phyloP scores from a whole-genome alignment of 1,140 invertebrate species.

The Diachasmimorpha longicaudata region DNA sequence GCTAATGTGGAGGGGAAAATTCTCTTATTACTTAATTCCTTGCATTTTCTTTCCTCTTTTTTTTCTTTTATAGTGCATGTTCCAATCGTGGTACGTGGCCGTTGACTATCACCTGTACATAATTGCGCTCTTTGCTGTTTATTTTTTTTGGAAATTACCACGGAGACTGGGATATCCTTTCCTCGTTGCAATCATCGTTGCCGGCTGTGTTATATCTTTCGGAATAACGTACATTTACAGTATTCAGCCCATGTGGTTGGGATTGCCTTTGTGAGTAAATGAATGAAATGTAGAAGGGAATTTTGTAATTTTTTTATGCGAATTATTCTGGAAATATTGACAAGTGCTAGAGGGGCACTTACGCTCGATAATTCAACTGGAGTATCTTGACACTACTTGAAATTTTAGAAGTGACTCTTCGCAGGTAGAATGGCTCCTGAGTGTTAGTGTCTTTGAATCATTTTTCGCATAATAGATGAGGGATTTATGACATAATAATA shows the following conservation, averaged over 20 bases:
- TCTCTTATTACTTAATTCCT: background rate
- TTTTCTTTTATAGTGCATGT: slow-evolving; percentile 62
- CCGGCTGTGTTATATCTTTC: slow-evolving; percentile 36
- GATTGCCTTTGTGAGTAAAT: slow-evolving; percentile 36
- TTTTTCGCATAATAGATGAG: background rate
- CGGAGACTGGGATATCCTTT: slow-evolving; percentile 39
- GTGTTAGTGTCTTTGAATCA: background rate
- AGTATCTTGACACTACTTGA: too few species aligned
- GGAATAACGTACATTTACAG: slow-evolving; percentile 34
- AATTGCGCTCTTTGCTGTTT: slow-evolving; percentile 59
- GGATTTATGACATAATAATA: background rate
- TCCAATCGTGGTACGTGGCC: slow-evolving; percentile 66
- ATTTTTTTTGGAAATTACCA: slow-evolving; percentile 55
- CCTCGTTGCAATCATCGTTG: slow-evolving; percentile 26
- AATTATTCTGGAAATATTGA: too few species aligned
- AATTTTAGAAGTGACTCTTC: too few species aligned
- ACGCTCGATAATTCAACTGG: too few species aligned
- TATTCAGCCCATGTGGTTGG: slow-evolving; percentile 34
- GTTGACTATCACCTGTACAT: slow-evolving; percentile 66
- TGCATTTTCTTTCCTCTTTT: background rate
- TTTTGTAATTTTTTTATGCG: too few species aligned
- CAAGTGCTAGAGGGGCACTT: too few species aligned
- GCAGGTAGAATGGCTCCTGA: too few species aligned
- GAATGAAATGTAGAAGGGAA: background rate
- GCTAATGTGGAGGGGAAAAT: background rate